A percentile compares a stretch with the other conserved stretches of the same genome.
Evolutionary conservation across 2,888 invertebrate genomes (phyloP).

Genomic region (Apoderus coryli): DNA sequence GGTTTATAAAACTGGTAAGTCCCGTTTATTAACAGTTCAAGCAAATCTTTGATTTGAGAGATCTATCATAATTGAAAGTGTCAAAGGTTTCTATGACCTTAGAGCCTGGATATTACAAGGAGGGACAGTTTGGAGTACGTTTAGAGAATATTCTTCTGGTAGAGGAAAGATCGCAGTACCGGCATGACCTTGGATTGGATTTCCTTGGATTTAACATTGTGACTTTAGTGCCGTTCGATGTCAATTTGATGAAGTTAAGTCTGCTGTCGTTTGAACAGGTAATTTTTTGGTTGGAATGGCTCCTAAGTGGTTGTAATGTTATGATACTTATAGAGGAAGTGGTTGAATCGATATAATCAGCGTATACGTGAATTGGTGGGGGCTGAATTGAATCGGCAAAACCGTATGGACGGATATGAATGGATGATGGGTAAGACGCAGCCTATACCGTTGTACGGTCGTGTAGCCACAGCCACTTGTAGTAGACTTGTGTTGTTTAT

Average conservation of each 20-base stretch:
- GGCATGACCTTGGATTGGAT: slow-evolving; percentile 34
- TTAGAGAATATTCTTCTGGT: slow-evolving; percentile 77
- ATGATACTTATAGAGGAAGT: slow-evolving; percentile 44
- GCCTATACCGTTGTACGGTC: too few species aligned
- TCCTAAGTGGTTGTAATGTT: background rate
- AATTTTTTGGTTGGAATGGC: too few species aligned
- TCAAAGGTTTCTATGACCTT: too few species aligned
- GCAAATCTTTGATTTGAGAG: too few species aligned
- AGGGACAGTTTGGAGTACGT: slow-evolving; percentile 70
- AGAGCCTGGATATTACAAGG: slow-evolving; percentile 78
- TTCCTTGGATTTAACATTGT: slow-evolving; percentile 59
- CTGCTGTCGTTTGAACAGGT: slow-evolving; percentile 72
- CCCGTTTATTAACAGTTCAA: too few species aligned
- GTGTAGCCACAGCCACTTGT: too few species aligned
- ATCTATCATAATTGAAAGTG: too few species aligned
- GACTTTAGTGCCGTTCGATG: slow-evolving; percentile 78
- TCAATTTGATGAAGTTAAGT: slow-evolving; percentile 63
- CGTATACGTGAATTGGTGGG: slow-evolving; percentile 59
- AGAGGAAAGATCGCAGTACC: slow-evolving; percentile 35
- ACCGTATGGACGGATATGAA: slow-evolving; percentile 54
- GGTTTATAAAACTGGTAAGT: too few species aligned
- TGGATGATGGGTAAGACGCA: slow-evolving; percentile 78
- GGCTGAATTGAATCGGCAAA: slow-evolving; percentile 53
- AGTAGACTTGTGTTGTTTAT: too few species aligned
- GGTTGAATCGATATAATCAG: slow-evolving; percentile 68